A percentile compares a stretch with the other conserved stretches of the same genome.
These are phyloP conservation scores for Alosa sapidissima DNA, from an alignment of 2,797 vertebrate species.

Conservation along the genomic window DNA sequence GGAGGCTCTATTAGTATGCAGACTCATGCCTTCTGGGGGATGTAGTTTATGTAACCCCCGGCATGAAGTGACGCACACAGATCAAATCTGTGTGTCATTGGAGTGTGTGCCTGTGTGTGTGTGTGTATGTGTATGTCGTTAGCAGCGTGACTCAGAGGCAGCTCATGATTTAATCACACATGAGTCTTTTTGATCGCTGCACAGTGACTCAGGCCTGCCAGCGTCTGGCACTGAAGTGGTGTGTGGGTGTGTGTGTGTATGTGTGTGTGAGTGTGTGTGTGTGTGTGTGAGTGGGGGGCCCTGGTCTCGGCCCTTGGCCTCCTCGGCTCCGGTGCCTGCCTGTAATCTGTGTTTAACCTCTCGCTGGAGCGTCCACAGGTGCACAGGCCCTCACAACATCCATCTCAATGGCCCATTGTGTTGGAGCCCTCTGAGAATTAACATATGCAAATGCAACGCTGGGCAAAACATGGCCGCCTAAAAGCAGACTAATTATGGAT, in stretches of 20 bases:
- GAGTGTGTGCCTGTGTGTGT: too few relatives aligned
- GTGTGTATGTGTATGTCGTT: not conserved
- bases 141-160: not conserved
- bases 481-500: conserved; percentile 51
- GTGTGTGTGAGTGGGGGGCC: not conserved
- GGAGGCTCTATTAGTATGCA: not conserved
- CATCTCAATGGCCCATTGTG: conserved; percentile 46
- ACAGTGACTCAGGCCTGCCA: not conserved
- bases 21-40: not conserved
- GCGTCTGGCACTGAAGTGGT: not conserved
- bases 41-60: not conserved
- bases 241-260: not conserved
- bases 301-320: not conserved
- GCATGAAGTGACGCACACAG: not conserved
- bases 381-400: not conserved
- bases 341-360: conserved; percentile 16
- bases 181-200: not conserved
- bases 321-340: not conserved
- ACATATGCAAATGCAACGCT: conserved; percentile 51
- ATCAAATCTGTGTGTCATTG: not conserved
- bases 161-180: conserved; percentile 12
- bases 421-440: conserved; percentile 49
- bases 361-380: not conserved
- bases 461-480: not conserved
- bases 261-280: not conserved